Evolutionary conservation across 1,140 invertebrate species (phyloP), one percentile per base, ranked within the genome.

Genomic region (Monomorium pharaonis): DNA sequence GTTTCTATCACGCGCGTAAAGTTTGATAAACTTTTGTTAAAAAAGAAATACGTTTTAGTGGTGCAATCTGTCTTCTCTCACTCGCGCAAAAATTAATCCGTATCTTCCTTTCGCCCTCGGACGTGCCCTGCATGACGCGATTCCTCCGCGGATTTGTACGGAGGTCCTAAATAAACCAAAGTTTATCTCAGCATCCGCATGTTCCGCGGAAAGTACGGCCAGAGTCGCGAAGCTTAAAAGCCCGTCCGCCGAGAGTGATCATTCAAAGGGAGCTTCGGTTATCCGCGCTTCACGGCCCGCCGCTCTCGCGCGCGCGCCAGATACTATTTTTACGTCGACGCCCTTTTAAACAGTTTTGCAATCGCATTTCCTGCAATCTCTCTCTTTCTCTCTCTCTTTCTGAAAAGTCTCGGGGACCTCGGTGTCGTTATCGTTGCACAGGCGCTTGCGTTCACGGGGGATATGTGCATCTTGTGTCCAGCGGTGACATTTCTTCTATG

Each of bases 301-400:
- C 65, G 78, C 78, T 72, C 75, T 21, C 58, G 58, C 60, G 75
- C 75, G 44, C 60, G n/a, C 21, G n/a, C 21, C 33, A 72, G 78
- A 81, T 81, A 81, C 67, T 72, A 81, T 81, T 81, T 81, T 81
- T 81, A 81, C 65, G 51, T 81, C 49, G 14, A 21, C 67, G 78
- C 65, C 27, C 51, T 72, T 72, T 67, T 81, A 81, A 81, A 81
- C 63, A 81, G 51, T 72, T 30, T 72, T 12, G 78, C 78, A 24
- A 80, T 80, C 76, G 62, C 62, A 42, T 72, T 72, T 70, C 27
- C 78, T 18, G 18, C 51, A 37, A 56, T 37, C 37, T n/a, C 37
- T 7, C 37, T 58, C 58, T 58, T 24, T 72, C 51, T 72, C n/a
- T n/a, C 37, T 7, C 37, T 58, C 58, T 58, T 24, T 72, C 51